phyloP scores from a whole-genome alignment of 2,797 vertebrate species.

The Potorous gilbertii region DNA sequence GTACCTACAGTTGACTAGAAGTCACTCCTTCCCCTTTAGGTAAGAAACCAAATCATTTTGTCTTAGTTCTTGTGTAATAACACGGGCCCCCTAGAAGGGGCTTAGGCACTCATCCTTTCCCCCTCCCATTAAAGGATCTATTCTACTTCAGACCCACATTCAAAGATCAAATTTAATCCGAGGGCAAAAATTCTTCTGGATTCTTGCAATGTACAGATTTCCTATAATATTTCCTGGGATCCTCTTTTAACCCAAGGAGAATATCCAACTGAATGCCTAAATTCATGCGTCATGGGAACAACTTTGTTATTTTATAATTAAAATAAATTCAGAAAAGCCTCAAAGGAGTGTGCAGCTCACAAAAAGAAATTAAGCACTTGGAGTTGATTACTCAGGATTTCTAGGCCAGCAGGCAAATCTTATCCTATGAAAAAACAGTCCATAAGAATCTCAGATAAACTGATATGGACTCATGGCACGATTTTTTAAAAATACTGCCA shows the following conservation, averaged over 20 bases:
- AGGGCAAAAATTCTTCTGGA: background rate
- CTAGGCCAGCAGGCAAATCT: background rate
- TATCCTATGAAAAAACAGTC: background rate
- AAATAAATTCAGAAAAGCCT: background rate
- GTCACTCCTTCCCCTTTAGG: background rate
- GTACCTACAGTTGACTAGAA: background rate
- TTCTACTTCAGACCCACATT: background rate
- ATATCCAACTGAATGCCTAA: background rate
- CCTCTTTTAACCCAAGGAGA: background rate
- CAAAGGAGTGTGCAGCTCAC: background rate
- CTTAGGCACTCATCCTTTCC: background rate
- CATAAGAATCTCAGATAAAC: background rate
- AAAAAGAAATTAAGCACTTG: background rate
- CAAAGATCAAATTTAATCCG: background rate
- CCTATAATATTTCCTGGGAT: background rate
- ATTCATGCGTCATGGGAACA: background rate
- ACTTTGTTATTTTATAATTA: background rate
- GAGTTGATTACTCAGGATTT: background rate
- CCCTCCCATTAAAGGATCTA: background rate
- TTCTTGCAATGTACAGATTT: background rate
- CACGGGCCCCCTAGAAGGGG: background rate
- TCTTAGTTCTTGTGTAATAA: background rate
- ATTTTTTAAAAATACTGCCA: background rate
- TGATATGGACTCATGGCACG: background rate
- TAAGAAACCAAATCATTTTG: background rate